Base-by-base conservation (phyloP, 2,797 vertebrate species). In the Sebastiscus albofasciatus region DNA sequence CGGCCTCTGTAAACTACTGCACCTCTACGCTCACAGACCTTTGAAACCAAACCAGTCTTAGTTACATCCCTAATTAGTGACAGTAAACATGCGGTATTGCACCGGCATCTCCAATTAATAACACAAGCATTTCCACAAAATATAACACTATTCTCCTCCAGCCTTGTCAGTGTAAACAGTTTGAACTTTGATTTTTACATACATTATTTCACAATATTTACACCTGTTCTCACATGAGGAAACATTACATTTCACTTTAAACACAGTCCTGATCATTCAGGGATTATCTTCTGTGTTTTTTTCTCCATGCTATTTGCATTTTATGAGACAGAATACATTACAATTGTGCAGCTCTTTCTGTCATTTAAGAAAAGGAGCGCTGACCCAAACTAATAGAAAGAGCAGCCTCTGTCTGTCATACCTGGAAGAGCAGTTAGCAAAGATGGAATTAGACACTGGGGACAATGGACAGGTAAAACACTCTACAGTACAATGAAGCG, bases 331-430 rank as follows among this genome's bases (percentile, higher is more conserved):
- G 84, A 83, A 81, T 72, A 22, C 49, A 85, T 82, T 88, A 71
- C 56, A 80, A 26, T 6, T 62, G 75, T 27, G 68, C 72, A 31
- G 79, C 79, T 83, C 26, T 75, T 46, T 80, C 75, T 72, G 83
- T 84, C 79, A 74, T 81, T 72, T 71, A 64, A 61, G 80, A 87
- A 73, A 75, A 66, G 79, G 81, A 89, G 83, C 86, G 36, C 62
- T 89, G 91, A 94, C 89, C 92, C 93, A 93, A 93, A 92, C 92
- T 87, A 93, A 94, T 77, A 93, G 92, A 94, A 94, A 95, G 94
- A 94, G 94, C 94, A 94, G 92, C 94, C 93, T 93, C 95, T 95
- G 91, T 95, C 95, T 95, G 94, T 91, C 92, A 94, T 66, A 81
- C 67, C 77, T 86, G 91, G 94, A 90, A 96, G 84, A 94, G 87